phyloP scores from a whole-genome alignment of 2,797 vertebrate species.

The Clarias pachynema region DNA sequence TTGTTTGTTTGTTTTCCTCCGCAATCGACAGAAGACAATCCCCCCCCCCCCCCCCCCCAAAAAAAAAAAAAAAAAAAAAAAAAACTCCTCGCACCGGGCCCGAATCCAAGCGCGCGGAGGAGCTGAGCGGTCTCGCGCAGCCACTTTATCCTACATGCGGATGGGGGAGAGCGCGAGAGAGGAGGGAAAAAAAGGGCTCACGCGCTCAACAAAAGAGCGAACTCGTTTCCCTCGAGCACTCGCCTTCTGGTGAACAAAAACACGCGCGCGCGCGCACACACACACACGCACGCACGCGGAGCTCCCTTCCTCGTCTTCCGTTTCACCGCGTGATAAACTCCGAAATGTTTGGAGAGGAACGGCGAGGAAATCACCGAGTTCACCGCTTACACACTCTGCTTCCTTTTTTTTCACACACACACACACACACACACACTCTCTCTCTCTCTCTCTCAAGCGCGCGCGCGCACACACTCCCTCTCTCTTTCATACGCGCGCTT shows the following conservation, averaged over 20 bases:
- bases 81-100: conserved; percentile 67
- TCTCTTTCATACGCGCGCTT: conserved; percentile 13
- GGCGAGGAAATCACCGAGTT: conserved; percentile 76
- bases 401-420: conserved; percentile 71
- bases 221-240: conserved; percentile 15
- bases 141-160: conserved; percentile 66
- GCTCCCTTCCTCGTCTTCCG: conserved; percentile 26
- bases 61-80: not conserved
- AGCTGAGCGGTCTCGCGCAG: conserved; percentile 51
- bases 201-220: conserved; percentile 88
- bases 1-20: not conserved
- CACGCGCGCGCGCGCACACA: conserved; percentile 71
- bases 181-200: conserved; percentile 34
- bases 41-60: not conserved
- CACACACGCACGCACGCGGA: not conserved
- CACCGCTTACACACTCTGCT: conserved; percentile 76
- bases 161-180: conserved; percentile 35
- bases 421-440: conserved; percentile 44
- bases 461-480: conserved; percentile 38
- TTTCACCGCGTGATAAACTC: conserved; percentile 15
- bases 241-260: conserved; percentile 31
- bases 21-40: not conserved
- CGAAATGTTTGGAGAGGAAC: conserved; percentile 63
- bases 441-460: conserved; percentile 54
- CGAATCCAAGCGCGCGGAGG: conserved; percentile 62